phyloP scores from a whole-genome alignment of 1,140 invertebrate species.

The Euura lappo region DNA sequence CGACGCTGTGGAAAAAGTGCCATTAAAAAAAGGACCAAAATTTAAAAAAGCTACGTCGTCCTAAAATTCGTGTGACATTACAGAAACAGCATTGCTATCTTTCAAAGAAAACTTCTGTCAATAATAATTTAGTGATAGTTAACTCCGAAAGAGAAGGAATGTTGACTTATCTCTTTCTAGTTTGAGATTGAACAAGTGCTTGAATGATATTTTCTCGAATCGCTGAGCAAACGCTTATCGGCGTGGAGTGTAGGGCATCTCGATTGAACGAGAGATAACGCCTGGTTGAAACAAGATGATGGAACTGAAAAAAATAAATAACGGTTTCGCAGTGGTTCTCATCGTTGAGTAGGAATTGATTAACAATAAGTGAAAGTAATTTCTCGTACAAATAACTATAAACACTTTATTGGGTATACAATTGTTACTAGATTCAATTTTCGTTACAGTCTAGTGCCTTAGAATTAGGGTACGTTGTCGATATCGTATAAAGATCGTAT shows the following conservation, averaged over 20 bases:
- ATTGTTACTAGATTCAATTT: neutral
- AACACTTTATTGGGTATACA: slow-evolving; percentile 21
- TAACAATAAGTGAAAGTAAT: neutral
- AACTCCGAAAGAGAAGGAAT: too few species aligned
- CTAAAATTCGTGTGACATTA: too few species aligned
- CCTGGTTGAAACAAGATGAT: too few species aligned
- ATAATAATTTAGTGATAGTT: too few species aligned
- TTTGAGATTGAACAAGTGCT: too few species aligned
- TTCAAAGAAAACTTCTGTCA: too few species aligned
- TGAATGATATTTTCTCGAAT: too few species aligned
- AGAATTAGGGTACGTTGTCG: neutral
- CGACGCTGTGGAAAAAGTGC: too few species aligned
- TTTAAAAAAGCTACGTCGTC: too few species aligned
- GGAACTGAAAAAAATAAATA: neutral
- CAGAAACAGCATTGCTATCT: too few species aligned
- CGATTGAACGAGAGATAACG: neutral
- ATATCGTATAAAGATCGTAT: neutral
- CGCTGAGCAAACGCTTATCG: neutral
- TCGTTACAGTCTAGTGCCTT: neutral
- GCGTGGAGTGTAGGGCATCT: neutral
- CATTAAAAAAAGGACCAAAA: too few species aligned
- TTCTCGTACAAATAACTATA: slow-evolving; percentile 19
- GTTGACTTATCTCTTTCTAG: too few species aligned
- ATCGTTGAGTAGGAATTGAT: neutral
- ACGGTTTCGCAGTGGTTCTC: slow-evolving; percentile 4